Evolutionary conservation across 2,797 vertebrate genomes (phyloP).

Genomic region (Columba guinea): DNA sequence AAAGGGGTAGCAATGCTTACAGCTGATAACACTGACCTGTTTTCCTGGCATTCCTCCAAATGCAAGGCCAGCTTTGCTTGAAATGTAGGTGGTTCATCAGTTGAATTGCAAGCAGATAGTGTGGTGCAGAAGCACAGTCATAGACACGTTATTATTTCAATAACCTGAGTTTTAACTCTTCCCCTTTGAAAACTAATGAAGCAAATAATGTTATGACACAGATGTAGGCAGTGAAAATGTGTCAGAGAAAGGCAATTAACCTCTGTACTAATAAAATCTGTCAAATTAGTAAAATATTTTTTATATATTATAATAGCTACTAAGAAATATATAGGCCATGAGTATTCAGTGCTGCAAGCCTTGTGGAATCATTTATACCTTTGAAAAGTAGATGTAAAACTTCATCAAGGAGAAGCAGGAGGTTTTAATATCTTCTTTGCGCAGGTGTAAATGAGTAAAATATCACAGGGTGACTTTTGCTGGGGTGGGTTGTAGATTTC

Average conservation of each 20-base stretch:
- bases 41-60: slow-evolving; percentile 58
- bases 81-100: slow-evolving; percentile 64
- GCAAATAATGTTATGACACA: slow-evolving; percentile 79
- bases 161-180: slow-evolving; percentile 61
- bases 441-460: not conserved
- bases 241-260: slow-evolving; percentile 78
- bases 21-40: slow-evolving; percentile 57
- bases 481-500: not conserved
- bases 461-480: not conserved
- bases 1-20: slow-evolving; percentile 38
- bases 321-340: slow-evolving; percentile 23
- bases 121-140: slow-evolving; percentile 37
- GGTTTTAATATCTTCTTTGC: not conserved
- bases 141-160: slow-evolving; percentile 17
- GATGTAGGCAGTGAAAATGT: slow-evolving; percentile 72
- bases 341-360: not conserved
- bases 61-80: slow-evolving; percentile 40
- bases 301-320: slow-evolving; percentile 8
- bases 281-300: slow-evolving; percentile 65
- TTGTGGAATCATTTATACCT: not conserved
- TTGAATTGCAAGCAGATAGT: slow-evolving; percentile 38
- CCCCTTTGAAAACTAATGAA: slow-evolving; percentile 79
- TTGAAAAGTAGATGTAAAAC: not conserved
- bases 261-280: slow-evolving; percentile 63
- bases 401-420: not conserved